Base-by-base conservation (phyloP, 2,888 invertebrate genomes). In the Pyrocoelia pectoralis region DNA sequence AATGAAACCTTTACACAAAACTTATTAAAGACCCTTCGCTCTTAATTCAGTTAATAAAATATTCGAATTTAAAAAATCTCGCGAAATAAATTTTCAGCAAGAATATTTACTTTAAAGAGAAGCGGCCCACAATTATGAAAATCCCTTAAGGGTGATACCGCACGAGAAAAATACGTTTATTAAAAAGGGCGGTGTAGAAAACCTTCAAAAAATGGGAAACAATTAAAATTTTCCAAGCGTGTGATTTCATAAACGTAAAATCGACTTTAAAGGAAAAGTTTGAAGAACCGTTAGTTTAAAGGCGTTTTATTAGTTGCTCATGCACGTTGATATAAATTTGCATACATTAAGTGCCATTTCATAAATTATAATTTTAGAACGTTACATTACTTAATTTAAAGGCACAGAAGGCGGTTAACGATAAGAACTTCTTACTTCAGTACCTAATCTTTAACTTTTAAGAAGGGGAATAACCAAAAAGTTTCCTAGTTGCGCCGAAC, bases 341-440 rank as follows among this genome's bases (percentile, higher is more conserved):
- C 56, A 56, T 56, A 51, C 56, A 57, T 62, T 56, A 41, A 15
- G 43, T 46, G 13, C 53, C 40, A 29, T 56, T 62, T 56, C 56
- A 53, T 48, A 49, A 56, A 62, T 56, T 62, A 62, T 53, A 51
- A 62, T 56, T 61, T 56, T 56, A 52, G 56, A 33, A 56, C 56
- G 56, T 33, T 24, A 33, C 56, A 56, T 52, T 57, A 56, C 61
- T 61, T 61, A 61, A 61, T 61, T 56, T 56, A 61, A 52, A 62
- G 52, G 56, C 56, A 57, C 55, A 56, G 52, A 62, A 62, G 55
- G 52, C 56, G 56, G 63, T 53, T 57, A 63, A 63, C 41, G 58
- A 58, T 58, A 63, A 63, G 63, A 58, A 63, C 41, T 62, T 62
- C 59, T 53, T 62, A 57, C 51, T 54, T 52, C 50, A 56, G 61